Evolutionary conservation across 1,140 invertebrate species (phyloP).

Genomic region (Latrodectus geometricus): DNA sequence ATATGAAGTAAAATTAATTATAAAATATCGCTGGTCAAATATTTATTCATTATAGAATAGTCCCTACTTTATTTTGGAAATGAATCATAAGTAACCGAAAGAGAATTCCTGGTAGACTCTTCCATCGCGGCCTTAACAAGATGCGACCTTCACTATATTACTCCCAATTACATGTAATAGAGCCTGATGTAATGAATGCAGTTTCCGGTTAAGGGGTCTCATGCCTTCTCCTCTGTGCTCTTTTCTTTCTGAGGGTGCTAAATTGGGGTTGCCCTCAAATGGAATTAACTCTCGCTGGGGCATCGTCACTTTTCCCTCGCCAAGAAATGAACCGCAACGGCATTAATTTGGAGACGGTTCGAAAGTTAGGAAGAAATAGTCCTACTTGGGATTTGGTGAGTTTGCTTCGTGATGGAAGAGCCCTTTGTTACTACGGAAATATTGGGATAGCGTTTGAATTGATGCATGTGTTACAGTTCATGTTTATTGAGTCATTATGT

Average conservation of each 20-base stretch:
- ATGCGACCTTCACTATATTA: slow-evolving; percentile 46
- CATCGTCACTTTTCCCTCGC: neutral
- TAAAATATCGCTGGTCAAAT: neutral
- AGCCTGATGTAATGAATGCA: slow-evolving; percentile 14
- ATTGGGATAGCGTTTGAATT: too few species aligned
- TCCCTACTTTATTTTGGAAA: neutral
- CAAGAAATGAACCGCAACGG: neutral
- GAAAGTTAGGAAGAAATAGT: too few species aligned
- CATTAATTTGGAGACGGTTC: neutral
- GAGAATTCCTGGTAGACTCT: neutral
- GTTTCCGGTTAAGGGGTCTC: slow-evolving; percentile 30
- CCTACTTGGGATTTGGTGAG: too few species aligned
- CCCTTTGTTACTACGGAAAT: too few species aligned
- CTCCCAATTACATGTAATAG: slow-evolving; percentile 46
- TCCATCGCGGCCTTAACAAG: slow-evolving; percentile 11
- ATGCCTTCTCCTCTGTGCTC: neutral
- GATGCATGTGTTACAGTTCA: too few species aligned
- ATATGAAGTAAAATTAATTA: neutral
- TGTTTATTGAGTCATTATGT: too few species aligned
- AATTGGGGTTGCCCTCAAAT: neutral
- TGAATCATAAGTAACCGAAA: neutral
- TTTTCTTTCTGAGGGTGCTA: neutral
- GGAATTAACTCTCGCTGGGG: neutral
- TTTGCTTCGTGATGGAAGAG: too few species aligned
- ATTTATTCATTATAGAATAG: neutral